Percentiles rank a stretch among this genome's conserved stretches.
Conservation (phyloP, 2,113 vertebrate genomes). For the Paradisaea rubra region DNA sequence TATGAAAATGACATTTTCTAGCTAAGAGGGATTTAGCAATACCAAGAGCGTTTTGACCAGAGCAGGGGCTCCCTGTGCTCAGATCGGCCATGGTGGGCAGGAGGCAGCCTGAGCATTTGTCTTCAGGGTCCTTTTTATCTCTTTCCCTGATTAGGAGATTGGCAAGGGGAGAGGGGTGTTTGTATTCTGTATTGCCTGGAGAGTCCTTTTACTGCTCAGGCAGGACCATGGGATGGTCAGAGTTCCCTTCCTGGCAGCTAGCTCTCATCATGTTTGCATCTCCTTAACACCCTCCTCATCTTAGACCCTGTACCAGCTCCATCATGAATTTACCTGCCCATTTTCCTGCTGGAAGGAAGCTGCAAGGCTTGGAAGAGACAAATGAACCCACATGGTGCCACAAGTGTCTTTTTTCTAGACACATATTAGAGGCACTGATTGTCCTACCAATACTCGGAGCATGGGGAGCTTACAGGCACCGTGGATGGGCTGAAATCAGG, state of each 20-base stretch:
- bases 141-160: not conserved
- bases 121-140: not conserved
- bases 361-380: not conserved
- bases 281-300: not conserved
- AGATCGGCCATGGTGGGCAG: not conserved
- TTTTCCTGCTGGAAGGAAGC: not conserved
- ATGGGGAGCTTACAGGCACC: rapidly evolving
- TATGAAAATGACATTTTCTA: constrained; percentile 69
- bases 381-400: rapidly evolving
- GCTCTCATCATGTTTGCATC: not conserved
- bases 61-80: not conserved
- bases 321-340: not conserved
- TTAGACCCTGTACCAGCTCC: not conserved
- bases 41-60: not conserved
- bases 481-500: not conserved
- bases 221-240: not conserved
- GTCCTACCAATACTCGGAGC: rapidly evolving
- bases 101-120: not conserved
- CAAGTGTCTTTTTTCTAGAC: not conserved
- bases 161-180: not conserved
- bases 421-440: not conserved
- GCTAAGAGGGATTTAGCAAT: not conserved
- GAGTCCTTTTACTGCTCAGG: not conserved
- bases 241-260: not conserved
- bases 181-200: not conserved